Base-by-base conservation (phyloP, 2,113 vertebrate species). In the Ptyas mucosa region DNA sequence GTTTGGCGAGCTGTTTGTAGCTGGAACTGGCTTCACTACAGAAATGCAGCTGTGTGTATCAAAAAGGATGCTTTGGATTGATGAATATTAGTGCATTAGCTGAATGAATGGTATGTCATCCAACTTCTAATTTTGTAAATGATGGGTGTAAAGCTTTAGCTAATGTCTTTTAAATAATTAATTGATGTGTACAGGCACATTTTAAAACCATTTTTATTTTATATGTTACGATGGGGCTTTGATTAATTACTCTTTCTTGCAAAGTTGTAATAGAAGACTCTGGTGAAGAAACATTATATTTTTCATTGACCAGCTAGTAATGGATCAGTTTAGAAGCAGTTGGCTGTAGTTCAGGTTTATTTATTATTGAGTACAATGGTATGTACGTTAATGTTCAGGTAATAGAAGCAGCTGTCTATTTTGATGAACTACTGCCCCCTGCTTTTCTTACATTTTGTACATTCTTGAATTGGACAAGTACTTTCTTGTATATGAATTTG, bases 161-260 rank as follows among this genome's bases (percentile, higher is more conserved):
- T 97, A 97, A 97, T 97, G 94, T 46, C 93, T 52, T 92, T 96
- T 96, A 94, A 97, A 96, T 97, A 97, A 96, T 97, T 97, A 96
- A 97, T 97, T 94, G 94, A 91, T 94, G 92, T 95, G 92, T 94
- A 94, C 92, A 94, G 94, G 91, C 94, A 93, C 92, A 95, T 96
- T 95, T 96, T 96, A 7, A 14, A 97, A 93, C 94, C 94, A 94
- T 96, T 97, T 97, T 96, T 92, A 94, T 97, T 97, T 96, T 95
- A 92, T 96, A 93, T 94, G 93, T 87, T 95, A 92, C 94, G 96
- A 97, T 96, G 95, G 95, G 94, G 64, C 96, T 96, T 95, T 97
- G 97, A 97, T 97, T 96, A 97, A 97, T 97, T 96, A 94, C 92
- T 87, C 6, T 87, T 24, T 89, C 94, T 95, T 94, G 93, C 94